These are phyloP conservation scores for Spodoptera frugiperda DNA, from an alignment of 1,140 invertebrate species.

Conservation along the genomic window DNA sequence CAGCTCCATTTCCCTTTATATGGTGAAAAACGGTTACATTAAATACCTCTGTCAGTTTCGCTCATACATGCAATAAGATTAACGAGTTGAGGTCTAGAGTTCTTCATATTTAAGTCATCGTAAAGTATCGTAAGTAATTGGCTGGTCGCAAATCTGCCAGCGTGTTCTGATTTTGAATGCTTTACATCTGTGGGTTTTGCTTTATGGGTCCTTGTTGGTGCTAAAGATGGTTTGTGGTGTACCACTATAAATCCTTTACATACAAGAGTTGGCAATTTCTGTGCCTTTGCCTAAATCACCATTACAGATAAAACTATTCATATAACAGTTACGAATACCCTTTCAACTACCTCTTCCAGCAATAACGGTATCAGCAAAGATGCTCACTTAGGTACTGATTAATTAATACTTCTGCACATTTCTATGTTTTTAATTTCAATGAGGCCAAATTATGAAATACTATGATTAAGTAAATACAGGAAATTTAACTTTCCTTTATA, in stretches of 20 bases:
- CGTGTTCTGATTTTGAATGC: neutral
- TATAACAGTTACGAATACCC: too few relatives aligned
- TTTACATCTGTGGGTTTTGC: too few relatives aligned
- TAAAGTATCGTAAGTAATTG: neutral
- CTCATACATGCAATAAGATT: slow-evolving; percentile 12
- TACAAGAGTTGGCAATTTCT: too few relatives aligned
- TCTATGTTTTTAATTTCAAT: too few relatives aligned
- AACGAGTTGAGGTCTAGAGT: neutral
- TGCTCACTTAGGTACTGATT: too few relatives aligned
- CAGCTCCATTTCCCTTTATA: slow-evolving; percentile 4
- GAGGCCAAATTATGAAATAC: neutral
- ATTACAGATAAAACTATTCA: too few relatives aligned
- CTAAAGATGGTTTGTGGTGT: neutral
- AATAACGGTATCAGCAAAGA: too few relatives aligned
- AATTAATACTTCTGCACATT: too few relatives aligned
- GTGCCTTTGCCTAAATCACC: too few relatives aligned
- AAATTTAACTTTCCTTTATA: slow-evolving; percentile 1
- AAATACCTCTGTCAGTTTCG: slow-evolving; percentile 4
- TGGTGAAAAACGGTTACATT: slow-evolving; percentile 22
- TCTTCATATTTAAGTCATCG: neutral
- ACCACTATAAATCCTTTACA: too few relatives aligned
- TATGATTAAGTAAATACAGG: neutral
- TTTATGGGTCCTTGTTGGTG: neutral
- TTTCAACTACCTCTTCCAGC: too few relatives aligned
- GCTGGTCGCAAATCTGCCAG: slow-evolving; percentile 10